Evolutionary conservation across 1,140 invertebrate genomes (phyloP).

Genomic region (Scaptomyza graminum): DNA sequence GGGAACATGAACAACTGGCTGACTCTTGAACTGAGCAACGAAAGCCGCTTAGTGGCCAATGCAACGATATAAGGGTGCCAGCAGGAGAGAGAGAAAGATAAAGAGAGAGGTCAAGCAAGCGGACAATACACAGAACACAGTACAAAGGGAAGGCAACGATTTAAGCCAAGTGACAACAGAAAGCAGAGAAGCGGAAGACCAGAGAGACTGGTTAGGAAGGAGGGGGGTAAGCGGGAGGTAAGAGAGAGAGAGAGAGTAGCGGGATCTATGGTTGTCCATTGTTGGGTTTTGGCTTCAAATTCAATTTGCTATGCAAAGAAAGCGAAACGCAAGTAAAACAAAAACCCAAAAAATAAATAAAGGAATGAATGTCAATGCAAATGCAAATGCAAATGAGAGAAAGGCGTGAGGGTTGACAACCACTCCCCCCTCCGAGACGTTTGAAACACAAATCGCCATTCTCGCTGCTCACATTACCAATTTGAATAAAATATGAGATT

Average conservation of each 20-base stretch:
- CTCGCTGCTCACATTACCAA: conserved; percentile 71
- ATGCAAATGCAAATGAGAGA: conserved; percentile 65
- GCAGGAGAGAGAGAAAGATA: not conserved
- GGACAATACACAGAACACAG: conserved; percentile 5
- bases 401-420: conserved; percentile 4
- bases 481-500: conserved; percentile 83
- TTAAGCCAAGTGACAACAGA: conserved; percentile 7
- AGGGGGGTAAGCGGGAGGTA: too few species aligned
- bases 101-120: conserved; percentile 20
- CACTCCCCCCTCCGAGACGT: not conserved
- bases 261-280: conserved; percentile 17
- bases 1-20: conserved; percentile 14
- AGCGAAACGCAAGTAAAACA: conserved; percentile 39
- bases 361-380: conserved; percentile 59
- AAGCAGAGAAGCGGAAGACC: not conserved
- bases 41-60: conserved; percentile 67
- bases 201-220: not conserved
- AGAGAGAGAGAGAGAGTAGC: not conserved
- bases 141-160: conserved; percentile 5
- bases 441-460: conserved; percentile 9
- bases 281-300: conserved; percentile 48
- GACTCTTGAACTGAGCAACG: conserved; percentile 67
- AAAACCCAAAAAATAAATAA: conserved; percentile 28
- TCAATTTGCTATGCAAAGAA: conserved; percentile 70
- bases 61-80: conserved; percentile 13